Conservation (phyloP, 2,797 vertebrate genomes). For the Oryzias sinensis region DNA sequence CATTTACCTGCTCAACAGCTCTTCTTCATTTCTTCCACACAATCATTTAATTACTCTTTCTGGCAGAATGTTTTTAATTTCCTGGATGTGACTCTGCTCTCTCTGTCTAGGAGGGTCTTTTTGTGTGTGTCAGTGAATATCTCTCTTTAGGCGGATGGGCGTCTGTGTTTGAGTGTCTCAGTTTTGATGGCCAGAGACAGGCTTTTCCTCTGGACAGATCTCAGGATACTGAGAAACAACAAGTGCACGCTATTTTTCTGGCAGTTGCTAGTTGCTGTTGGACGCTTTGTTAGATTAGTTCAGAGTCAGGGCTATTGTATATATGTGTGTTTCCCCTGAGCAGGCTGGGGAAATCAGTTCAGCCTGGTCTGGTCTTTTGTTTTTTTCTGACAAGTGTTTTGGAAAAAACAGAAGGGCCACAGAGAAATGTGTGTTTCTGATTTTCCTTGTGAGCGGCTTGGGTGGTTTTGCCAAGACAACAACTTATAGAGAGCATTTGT, state of each 20-base stretch:
- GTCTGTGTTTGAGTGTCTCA: constrained; percentile 25
- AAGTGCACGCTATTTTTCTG: constrained; percentile 62
- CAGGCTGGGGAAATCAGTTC: constrained; percentile 66
- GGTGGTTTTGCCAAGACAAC: constrained; percentile 20
- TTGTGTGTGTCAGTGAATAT: constrained; percentile 17
- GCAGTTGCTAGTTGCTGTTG: constrained; percentile 58
- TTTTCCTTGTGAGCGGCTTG: constrained; percentile 29
- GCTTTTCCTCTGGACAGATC: constrained; percentile 55
- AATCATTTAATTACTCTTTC: constrained; percentile 36
- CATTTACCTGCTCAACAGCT: constrained; percentile 29
- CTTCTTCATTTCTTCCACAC: constrained; percentile 13
- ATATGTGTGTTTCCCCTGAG: constrained; percentile 30
- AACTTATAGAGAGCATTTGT: neutral
- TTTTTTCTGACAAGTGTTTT: constrained; percentile 54
- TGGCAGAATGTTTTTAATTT: constrained; percentile 52
- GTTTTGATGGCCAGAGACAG: constrained; percentile 54
- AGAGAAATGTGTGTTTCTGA: constrained; percentile 53
- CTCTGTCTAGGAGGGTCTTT: constrained; percentile 18
- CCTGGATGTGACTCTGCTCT: constrained; percentile 50
- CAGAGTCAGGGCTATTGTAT: constrained; percentile 43
- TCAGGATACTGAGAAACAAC: constrained; percentile 63
- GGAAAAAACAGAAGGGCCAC: constrained; percentile 56
- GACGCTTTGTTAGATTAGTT: constrained; percentile 60
- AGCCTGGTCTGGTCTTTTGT: constrained; percentile 70
- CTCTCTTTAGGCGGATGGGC: constrained; percentile 9